Base-by-base conservation (phyloP, 2,888 invertebrate species). In the Euproctis similis region DNA sequence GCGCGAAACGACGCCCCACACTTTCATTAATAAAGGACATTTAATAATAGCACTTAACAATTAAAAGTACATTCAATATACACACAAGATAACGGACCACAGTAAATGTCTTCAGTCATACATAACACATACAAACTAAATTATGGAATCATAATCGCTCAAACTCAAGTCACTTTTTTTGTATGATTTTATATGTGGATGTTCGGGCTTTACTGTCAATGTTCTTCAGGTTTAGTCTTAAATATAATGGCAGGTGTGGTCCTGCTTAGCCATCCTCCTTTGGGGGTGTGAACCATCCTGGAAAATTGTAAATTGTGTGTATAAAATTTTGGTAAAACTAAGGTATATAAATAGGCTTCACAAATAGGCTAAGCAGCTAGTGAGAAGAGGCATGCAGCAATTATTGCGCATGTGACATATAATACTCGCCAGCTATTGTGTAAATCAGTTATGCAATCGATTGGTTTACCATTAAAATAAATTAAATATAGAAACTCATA, bases 241-340 rank as follows among this genome's bases (percentile, higher is more conserved):
- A 64, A 53, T 46, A 59, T 62, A 57, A 63, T 49, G 48, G 57
- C 59, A 46, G 46, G 42, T 35, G 26, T 22, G 39, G 39, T 41
- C 52, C 42, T 28, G 42, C 59, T 23, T 94, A 94, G 87, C 94
- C 94, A 82, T 94, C 94, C 87, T 94, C 94, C 75, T 94, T 94
- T 14, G 94, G 94, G 30, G 94, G 94, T 59, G 94, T 94, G 75
- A 94, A 94, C 94, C 94, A 94, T 53, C 94, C 94, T 94, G 82
- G 8, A 86, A 87, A 59, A 49, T 42, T 35, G 6, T 14, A 14
- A 14, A 4, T 14, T 14, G 14, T 14, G n/a, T n/a, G n/a, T n/a
- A n/a, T n/a, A n/a, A n/a, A n/a, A n/a, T n/a, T n/a, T n/a, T n/a
- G n/a, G n/a, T n/a, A n/a, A n/a, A n/a, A n/a, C n/a, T n/a, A n/a